Conservation (phyloP, 2,888 invertebrate genomes). For the Chymomyza procnemis region DNA sequence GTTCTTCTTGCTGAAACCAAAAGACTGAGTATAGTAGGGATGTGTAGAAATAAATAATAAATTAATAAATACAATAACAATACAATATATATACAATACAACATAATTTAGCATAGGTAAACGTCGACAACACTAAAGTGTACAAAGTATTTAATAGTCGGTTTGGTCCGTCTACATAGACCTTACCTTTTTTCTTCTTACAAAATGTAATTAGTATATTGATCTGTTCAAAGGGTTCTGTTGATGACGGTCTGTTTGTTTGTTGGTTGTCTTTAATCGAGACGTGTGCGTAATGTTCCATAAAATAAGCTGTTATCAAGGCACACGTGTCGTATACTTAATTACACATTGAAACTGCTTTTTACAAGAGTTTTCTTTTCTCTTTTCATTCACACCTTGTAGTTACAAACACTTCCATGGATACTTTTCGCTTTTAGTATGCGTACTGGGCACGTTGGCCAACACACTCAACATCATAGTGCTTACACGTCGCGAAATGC, state of each 20-base stretch:
- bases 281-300: background rate
- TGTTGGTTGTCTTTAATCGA: background rate
- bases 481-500: constrained; percentile 92
- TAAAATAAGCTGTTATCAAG: background rate
- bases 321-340: background rate
- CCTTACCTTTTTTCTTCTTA: background rate
- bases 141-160: no score
- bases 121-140: no score
- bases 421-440: constrained; percentile 90
- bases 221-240: background rate
- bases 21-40: no score
- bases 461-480: constrained; percentile 96
- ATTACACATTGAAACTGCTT: background rate
- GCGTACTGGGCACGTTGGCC: constrained; percentile 92
- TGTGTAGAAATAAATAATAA: no score
- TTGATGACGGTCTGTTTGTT: background rate
- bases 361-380: background rate
- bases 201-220: background rate
- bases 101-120: no score
- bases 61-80: no score
- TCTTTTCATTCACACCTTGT: constrained; percentile 50
- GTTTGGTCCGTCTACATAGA: no score
- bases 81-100: no score
- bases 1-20: no score
- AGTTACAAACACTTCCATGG: constrained; percentile 89